These are phyloP conservation scores for Phalera bucephala DNA, from an alignment of 2,888 invertebrate genomes.

Conservation along the genomic window DNA sequence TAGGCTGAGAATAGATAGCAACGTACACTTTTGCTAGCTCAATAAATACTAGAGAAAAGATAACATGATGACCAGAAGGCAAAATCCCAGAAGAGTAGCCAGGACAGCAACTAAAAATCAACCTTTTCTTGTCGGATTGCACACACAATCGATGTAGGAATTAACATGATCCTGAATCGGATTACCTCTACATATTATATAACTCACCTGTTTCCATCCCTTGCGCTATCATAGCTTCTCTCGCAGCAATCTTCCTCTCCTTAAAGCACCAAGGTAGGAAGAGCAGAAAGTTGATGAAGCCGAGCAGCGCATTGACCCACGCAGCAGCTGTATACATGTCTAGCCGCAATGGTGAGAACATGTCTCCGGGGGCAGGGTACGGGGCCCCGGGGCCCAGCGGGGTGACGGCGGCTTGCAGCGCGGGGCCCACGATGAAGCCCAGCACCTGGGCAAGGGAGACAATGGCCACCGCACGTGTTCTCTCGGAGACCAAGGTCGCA, in stretches of 20 bases:
- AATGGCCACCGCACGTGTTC: slow-evolving; percentile 92
- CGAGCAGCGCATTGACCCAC: slow-evolving; percentile 91
- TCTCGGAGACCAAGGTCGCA: slow-evolving; percentile 90
- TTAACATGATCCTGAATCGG: too few species aligned
- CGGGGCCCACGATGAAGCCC: slow-evolving; percentile 94
- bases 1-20: too few species aligned
- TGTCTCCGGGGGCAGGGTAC: slow-evolving; percentile 64
- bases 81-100: too few species aligned
- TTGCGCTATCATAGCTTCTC: slow-evolving; percentile 89
- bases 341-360: slow-evolving; percentile 77
- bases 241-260: slow-evolving; percentile 89
- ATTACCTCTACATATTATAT: too few species aligned
- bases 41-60: too few species aligned
- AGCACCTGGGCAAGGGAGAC: slow-evolving; percentile 93
- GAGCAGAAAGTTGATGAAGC: slow-evolving; percentile 87
- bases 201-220: slow-evolving; percentile 85
- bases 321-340: slow-evolving; percentile 95
- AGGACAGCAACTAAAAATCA: too few species aligned
- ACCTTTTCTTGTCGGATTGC: too few species aligned
- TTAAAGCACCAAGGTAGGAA: slow-evolving; percentile 90
- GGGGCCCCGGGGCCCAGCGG: slow-evolving; percentile 86
- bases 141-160: too few species aligned
- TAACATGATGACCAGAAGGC: too few species aligned
- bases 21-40: too few species aligned
- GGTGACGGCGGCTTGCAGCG: slow-evolving; percentile 90